phyloP scores from a whole-genome alignment of 2,888 invertebrate species.

The Drosophila vallismaia region DNA sequence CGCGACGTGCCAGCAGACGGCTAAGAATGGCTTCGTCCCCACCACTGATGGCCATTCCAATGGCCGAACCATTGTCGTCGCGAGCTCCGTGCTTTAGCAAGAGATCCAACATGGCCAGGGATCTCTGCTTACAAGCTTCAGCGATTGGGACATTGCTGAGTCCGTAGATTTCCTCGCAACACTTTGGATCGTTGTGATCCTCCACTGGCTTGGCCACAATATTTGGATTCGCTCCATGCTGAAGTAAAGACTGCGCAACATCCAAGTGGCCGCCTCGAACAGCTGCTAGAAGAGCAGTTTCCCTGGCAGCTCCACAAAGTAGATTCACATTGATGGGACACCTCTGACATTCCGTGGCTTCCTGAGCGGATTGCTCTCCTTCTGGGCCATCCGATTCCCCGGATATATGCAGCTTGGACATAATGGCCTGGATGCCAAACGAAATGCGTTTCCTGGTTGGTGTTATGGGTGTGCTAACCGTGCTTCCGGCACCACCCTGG shows the following conservation, averaged over 20 bases:
- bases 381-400: constrained; percentile 85
- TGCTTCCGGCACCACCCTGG: constrained; percentile 42
- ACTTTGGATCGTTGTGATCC: constrained; percentile 84
- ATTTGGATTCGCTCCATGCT: constrained; percentile 93
- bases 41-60: constrained; percentile 89
- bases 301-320: constrained; percentile 90
- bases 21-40: constrained; percentile 91
- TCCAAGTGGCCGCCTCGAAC: constrained; percentile 90
- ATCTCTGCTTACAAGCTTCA: constrained; percentile 83
- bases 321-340: constrained; percentile 90
- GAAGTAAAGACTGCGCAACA: constrained; percentile 88
- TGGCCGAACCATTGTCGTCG: constrained; percentile 93
- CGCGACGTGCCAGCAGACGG: constrained; percentile 93
- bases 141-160: constrained; percentile 83
- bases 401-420: constrained; percentile 90
- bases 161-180: constrained; percentile 83
- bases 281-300: constrained; percentile 93
- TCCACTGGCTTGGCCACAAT: constrained; percentile 85
- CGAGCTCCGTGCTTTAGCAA: constrained; percentile 88
- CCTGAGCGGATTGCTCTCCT: constrained; percentile 42
- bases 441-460: constrained; percentile 90
- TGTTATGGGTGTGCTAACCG: constrained; percentile 82
- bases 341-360: constrained; percentile 81
- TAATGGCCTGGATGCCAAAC: constrained; percentile 94
- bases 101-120: constrained; percentile 82